A percentile compares a stretch with the other conserved stretches of the same genome.
These are phyloP conservation scores for Syndactyla subalaris DNA, from an alignment of 2,797 vertebrate genomes.

Conservation along the genomic window DNA sequence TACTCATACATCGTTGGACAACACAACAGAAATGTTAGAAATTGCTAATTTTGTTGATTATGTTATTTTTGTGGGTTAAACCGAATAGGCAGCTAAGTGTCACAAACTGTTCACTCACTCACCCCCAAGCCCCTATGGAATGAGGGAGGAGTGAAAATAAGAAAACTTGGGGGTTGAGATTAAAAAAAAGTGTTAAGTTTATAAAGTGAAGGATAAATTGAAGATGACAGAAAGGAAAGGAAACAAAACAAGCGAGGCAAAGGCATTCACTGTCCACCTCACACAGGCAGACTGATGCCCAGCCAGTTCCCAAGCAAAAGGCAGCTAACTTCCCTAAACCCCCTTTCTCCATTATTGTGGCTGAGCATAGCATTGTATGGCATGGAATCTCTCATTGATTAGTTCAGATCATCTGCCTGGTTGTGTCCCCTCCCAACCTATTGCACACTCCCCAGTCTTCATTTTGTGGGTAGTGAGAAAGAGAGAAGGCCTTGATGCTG, in stretches of 20 bases:
- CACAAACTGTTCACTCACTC: neutral
- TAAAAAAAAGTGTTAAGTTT: neutral
- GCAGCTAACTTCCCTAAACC: neutral
- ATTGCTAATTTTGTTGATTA: neutral
- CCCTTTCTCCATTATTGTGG: neutral
- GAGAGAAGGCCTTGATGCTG: neutral
- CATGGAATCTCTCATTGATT: neutral
- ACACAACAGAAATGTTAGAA: neutral
- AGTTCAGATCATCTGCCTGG: neutral
- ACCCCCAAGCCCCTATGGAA: accelerated
- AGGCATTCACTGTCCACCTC: neutral
- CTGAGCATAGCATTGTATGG: neutral
- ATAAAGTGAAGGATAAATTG: neutral
- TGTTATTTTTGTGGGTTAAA: neutral
- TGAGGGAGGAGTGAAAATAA: neutral
- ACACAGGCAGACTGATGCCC: neutral
- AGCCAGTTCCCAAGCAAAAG: neutral
- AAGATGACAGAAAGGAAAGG: neutral
- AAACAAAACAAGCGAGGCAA: neutral
- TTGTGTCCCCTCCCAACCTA: neutral
- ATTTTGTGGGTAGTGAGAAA: neutral
- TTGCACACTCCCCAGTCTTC: accelerated
- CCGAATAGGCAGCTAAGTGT: neutral
- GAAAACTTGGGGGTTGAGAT: neutral
- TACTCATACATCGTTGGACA: neutral